Evolutionary conservation across 2,113 vertebrate genomes (phyloP).

Genomic region (Agapornis roseicollis): DNA sequence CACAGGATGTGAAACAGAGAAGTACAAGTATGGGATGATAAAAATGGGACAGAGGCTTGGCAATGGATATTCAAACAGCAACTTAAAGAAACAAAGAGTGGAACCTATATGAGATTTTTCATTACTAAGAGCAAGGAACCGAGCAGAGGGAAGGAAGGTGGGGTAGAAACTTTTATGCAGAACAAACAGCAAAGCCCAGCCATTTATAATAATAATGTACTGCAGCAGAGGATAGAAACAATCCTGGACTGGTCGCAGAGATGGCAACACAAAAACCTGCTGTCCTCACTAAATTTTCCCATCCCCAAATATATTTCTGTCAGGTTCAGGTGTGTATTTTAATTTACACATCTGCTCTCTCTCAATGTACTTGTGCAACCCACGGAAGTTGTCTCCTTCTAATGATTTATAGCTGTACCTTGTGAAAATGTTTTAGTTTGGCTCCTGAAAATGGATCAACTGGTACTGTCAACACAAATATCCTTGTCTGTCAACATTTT

Average conservation of each 20-base stretch:
- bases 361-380: neutral
- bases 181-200: neutral
- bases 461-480: conserved; percentile 37
- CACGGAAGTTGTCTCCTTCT: neutral
- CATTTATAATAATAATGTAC: neutral
- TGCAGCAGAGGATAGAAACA: neutral
- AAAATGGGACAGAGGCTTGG: neutral
- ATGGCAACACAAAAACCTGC: neutral
- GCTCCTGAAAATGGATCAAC: conserved; percentile 22
- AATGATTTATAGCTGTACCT: neutral
- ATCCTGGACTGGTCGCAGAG: fast-evolving
- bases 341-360: neutral
- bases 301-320: neutral
- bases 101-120: neutral
- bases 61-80: neutral
- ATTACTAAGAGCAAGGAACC: neutral
- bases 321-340: neutral
- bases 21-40: neutral
- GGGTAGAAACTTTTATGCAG: neutral
- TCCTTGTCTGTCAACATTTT: conserved; percentile 22
- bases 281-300: neutral
- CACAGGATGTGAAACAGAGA: neutral
- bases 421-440: conserved; percentile 22
- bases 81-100: neutral
- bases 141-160: neutral